These are phyloP conservation scores for Melanerpes aurifrons DNA, from an alignment of 2,113 vertebrate species.

Conservation along the genomic window DNA sequence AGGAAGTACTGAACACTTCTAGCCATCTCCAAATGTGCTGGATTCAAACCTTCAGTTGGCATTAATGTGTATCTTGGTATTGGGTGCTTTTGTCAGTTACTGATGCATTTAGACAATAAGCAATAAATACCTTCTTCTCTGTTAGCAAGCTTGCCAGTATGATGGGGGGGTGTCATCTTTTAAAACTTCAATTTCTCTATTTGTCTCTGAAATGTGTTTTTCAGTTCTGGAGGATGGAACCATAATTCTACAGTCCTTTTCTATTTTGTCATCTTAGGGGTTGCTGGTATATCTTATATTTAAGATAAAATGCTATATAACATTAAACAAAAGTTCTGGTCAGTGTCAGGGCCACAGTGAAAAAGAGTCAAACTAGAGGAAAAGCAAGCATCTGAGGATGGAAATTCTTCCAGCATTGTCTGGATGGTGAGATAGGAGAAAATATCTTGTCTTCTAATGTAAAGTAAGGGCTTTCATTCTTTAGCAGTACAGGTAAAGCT, in stretches of 20 bases:
- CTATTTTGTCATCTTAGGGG: background rate
- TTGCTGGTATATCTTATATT: background rate
- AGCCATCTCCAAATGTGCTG: background rate
- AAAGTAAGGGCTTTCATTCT: background rate
- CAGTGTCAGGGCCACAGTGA: background rate
- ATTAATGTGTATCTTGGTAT: background rate
- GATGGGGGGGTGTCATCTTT: slow-evolving; percentile 28
- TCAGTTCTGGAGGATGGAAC: background rate
- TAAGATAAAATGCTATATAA: background rate
- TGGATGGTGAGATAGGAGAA: background rate
- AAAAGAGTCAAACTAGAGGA: background rate
- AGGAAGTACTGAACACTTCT: background rate
- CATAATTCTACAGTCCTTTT: slow-evolving; percentile 2
- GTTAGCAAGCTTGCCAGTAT: background rate
- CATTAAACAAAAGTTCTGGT: background rate
- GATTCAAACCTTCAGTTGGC: background rate
- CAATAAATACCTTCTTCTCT: background rate
- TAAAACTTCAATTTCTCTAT: slow-evolving; percentile 2
- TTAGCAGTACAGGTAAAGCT: background rate
- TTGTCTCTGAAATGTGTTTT: slow-evolving; percentile 49
- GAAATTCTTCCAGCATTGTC: background rate
- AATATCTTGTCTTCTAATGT: background rate
- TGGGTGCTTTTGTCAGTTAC: background rate
- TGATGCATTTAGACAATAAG: background rate
- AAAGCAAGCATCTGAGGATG: background rate